A percentile compares a stretch with the other conserved stretches of the same genome.
phyloP scores from a whole-genome alignment of 1,140 invertebrate genomes.

The Samia ricini region DNA sequence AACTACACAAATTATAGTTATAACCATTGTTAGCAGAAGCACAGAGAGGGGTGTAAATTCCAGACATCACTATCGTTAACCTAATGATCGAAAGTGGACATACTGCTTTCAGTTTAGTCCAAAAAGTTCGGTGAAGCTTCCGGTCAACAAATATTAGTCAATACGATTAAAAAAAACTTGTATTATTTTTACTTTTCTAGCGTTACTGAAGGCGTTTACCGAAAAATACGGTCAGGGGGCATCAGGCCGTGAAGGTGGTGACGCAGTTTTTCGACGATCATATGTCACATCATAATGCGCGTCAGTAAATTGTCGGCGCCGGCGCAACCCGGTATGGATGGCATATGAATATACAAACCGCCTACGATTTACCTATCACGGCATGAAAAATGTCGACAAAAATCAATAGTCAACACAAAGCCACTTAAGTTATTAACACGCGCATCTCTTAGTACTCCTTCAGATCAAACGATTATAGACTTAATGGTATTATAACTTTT shows the following conservation, averaged over 20 bases:
- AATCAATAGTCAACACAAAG: background rate
- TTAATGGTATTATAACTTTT: too few relatives aligned
- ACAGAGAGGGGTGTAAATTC: too few relatives aligned
- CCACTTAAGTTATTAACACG: background rate
- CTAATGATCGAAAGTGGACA: too few relatives aligned
- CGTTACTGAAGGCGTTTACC: background rate
- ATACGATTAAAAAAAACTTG: too few relatives aligned
- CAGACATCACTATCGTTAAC: too few relatives aligned
- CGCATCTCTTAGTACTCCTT: background rate
- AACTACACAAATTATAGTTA: too few relatives aligned
- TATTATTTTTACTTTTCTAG: too few relatives aligned
- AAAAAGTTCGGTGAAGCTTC: too few relatives aligned
- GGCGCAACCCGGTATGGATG: slow-evolving; percentile 8
- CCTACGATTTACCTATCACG: slow-evolving; percentile 1
- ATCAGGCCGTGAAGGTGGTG: slow-evolving; percentile 46
- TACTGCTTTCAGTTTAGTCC: too few relatives aligned
- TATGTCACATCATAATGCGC: slow-evolving; percentile 2
- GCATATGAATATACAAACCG: background rate
- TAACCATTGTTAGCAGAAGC: too few relatives aligned
- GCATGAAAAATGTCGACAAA: background rate
- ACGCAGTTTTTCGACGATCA: slow-evolving; percentile 29
- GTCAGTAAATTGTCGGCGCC: background rate
- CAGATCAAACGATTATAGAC: background rate
- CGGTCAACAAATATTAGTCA: too few relatives aligned
- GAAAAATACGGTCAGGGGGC: slow-evolving; percentile 12